Base-by-base conservation (phyloP, 2,797 vertebrate species). In the Trematomus bernacchii region DNA sequence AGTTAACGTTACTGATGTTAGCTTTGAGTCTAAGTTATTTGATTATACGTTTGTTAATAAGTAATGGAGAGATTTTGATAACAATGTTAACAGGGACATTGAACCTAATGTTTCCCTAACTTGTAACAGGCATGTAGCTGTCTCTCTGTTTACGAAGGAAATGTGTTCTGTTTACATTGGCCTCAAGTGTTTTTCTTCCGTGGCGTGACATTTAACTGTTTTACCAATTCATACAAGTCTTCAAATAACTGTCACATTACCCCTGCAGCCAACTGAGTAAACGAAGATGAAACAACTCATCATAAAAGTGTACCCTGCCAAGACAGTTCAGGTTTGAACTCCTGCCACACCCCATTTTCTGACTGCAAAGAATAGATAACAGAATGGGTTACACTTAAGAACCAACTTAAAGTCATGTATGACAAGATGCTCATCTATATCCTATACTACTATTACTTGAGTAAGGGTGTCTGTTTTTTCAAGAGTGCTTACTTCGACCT, bases 291-390 rank as follows among this genome's bases (percentile, higher is more conserved):
- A 58, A 13, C 48, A 42, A 27, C 7, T 7, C 18, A 1, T 23
- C 3, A 4, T 30, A 48, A 79, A 57, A 79, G 50, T 80, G 60
- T 16, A 21, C 27, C 6, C 13, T 54, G 42, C 19, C 21, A n/a
- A 18, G 7, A 61, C 44, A 72, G 46, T 65, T 52, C 7, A 58
- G 27, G 33, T 51, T 76, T 72, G 8, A 76, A 33, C 46, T 75
- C 3, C 43, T 73, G 52, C 85, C 87, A 86, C 91, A 89, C 92
- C 90, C 89, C 51, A 60, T 61, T 76, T 16, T 57, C 53, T 78
- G 40, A 77, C 73, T 81, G 83, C 52, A 78, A 42, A 65, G n/a
- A 69, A 19, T 3, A 90, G 89, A 90, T 92, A 94, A 89, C 67
- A 54, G 47, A 46, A 65, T 71, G 77, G 48, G 66, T 86, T 74